These are phyloP conservation scores for Xenopus borealis DNA, from an alignment of 2,113 vertebrate genomes.

Conservation along the genomic window DNA sequence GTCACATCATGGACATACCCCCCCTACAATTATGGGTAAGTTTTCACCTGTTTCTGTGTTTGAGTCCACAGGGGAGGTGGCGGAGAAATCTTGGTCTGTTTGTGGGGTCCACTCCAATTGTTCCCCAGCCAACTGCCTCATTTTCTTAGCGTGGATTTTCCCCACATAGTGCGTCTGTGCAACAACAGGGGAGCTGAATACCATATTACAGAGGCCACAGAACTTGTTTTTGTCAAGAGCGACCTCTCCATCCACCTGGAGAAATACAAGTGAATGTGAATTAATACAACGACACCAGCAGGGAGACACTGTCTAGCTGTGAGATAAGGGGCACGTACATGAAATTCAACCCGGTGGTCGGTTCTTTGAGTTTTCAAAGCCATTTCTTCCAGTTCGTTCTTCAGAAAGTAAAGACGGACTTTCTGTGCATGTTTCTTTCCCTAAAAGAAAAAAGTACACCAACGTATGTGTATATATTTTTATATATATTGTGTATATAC, in stretches of 20 bases:
- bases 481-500: no score
- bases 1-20: no score
- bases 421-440: slow-evolving; percentile 79
- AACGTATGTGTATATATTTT: no score
- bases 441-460: slow-evolving; percentile 61
- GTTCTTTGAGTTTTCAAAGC: slow-evolving; percentile 45
- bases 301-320: background rate
- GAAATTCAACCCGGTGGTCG: slow-evolving; percentile 38
- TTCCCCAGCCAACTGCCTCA: slow-evolving; percentile 53
- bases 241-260: slow-evolving; percentile 56
- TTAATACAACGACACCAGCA: background rate
- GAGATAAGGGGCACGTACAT: slow-evolving; percentile 51
- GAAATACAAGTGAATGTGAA: slow-evolving; percentile 44
- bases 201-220: slow-evolving; percentile 75
- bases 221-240: slow-evolving; percentile 62
- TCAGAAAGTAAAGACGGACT: slow-evolving; percentile 67
- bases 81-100: background rate
- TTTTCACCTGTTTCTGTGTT: slow-evolving; percentile 56
- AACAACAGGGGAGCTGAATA: slow-evolving; percentile 69
- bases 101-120: slow-evolving; percentile 47
- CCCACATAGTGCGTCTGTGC: slow-evolving; percentile 72
- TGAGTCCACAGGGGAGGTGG: slow-evolving; percentile 10
- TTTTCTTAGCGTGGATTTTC: slow-evolving; percentile 73
- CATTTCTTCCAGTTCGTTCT: slow-evolving; percentile 56
- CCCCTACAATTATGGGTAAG: no score